These are phyloP conservation scores for Eucidaris tribuloides DNA, from an alignment of 35 echinoderm and acorn worm genomes.

Conservation along the genomic window DNA sequence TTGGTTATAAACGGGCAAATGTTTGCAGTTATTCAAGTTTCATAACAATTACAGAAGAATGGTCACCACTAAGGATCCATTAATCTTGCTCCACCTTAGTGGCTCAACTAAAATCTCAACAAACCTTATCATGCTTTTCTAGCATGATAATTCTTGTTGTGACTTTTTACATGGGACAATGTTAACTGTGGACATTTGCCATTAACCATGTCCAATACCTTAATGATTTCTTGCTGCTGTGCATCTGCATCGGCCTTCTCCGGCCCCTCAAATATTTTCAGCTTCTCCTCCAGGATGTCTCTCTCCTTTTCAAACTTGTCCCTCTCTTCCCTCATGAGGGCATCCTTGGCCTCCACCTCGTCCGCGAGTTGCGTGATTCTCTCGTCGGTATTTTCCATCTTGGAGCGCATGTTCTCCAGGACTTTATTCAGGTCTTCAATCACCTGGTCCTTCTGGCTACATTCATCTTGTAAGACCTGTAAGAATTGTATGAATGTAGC, in stretches of 20 bases:
- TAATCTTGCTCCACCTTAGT: too few species aligned
- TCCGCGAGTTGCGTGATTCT: slow-evolving; percentile 56
- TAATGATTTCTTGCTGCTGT: background rate
- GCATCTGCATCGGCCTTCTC: background rate
- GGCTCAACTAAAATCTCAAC: too few species aligned
- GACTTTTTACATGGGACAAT: too few species aligned
- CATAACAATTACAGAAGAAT: too few species aligned
- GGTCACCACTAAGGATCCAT: too few species aligned
- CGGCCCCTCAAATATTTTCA: background rate
- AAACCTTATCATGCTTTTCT: too few species aligned
- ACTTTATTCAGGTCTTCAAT: slow-evolving; percentile 68
- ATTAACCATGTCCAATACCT: too few species aligned
- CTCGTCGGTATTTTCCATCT: slow-evolving; percentile 85
- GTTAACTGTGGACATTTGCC: too few species aligned
- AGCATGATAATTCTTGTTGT: too few species aligned
- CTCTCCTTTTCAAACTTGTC: slow-evolving; percentile 53
- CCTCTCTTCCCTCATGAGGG: slow-evolving; percentile 34
- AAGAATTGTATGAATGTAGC: too few species aligned
- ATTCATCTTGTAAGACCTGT: slow-evolving; percentile 53
- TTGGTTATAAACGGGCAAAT: too few species aligned
- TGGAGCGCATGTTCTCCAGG: slow-evolving; percentile 85
- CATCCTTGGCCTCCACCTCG: slow-evolving; percentile 51
- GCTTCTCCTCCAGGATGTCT: slow-evolving; percentile 2
- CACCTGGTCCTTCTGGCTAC: slow-evolving; percentile 52
- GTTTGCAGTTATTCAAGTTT: too few species aligned